Conservation (phyloP, 2,113 vertebrate species). For the Bujurquina vittata region DNA sequence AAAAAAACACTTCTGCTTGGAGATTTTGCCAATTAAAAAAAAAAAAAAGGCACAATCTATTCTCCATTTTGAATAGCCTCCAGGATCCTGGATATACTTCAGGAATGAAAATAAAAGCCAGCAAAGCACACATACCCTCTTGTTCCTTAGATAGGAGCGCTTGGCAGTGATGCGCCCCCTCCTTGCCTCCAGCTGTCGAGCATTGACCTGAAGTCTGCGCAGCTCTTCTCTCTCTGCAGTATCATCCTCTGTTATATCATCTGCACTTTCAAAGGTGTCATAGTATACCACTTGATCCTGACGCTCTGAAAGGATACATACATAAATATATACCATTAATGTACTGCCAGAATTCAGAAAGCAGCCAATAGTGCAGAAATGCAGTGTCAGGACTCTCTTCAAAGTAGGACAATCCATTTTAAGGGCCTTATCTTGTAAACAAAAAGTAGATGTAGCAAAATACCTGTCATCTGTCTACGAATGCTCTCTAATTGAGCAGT, state of each 20-base stretch:
- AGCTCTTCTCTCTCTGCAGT: constrained; percentile 85
- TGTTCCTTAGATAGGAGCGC: constrained; percentile 97
- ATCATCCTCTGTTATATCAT: constrained; percentile 90
- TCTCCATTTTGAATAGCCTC: background rate
- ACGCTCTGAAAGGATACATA: constrained; percentile 67
- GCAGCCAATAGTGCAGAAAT: background rate
- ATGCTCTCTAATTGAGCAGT: constrained; percentile 95
- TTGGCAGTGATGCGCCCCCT: constrained; percentile 95
- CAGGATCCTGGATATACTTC: background rate
- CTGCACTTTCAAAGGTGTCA: constrained; percentile 94
- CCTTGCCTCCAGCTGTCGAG: constrained; percentile 92
- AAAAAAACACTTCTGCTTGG: no score
- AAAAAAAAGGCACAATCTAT: background rate
- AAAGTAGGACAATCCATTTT: background rate
- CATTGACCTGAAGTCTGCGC: constrained; percentile 89
- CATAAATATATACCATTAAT: background rate
- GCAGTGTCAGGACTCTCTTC: background rate
- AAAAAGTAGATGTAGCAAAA: background rate
- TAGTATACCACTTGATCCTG: constrained; percentile 96
- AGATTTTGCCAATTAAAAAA: background rate
- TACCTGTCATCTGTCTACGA: constrained; percentile 91
- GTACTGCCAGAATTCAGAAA: background rate
- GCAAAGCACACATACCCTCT: constrained; percentile 84
- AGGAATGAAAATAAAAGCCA: background rate
- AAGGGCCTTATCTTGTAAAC: background rate